Conservation (phyloP, 2,797 vertebrate genomes). For the Peromyscus eremicus region DNA sequence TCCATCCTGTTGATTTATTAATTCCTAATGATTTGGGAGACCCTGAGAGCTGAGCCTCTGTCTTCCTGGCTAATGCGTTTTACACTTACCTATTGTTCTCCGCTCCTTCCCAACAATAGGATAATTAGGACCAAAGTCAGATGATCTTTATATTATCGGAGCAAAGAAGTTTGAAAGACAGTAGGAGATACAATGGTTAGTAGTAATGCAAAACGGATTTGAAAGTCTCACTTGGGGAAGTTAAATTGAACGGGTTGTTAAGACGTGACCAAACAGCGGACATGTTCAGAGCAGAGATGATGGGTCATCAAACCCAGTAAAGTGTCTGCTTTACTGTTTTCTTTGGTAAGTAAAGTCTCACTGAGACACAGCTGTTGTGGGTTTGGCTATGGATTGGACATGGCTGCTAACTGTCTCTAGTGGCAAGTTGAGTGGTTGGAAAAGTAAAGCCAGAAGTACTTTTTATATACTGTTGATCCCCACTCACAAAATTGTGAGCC, state of each 20-base stretch:
- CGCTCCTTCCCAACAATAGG: constrained; percentile 47
- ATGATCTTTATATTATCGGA: constrained; percentile 66
- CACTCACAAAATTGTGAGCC: background rate
- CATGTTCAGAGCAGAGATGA: background rate
- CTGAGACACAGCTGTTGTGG: background rate
- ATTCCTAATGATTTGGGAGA: constrained; percentile 61
- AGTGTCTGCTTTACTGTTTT: background rate
- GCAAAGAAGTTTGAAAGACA: constrained; percentile 65
- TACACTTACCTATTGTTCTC: constrained; percentile 43
- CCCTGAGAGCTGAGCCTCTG: constrained; percentile 27
- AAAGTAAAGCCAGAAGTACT: background rate
- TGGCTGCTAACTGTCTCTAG: background rate
- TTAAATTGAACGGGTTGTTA: constrained; percentile 58
- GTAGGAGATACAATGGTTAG: constrained; percentile 54
- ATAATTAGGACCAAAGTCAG: constrained; percentile 71
- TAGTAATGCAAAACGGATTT: constrained; percentile 21
- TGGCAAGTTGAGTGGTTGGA: background rate
- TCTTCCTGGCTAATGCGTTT: constrained; percentile 48
- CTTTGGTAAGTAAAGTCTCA: constrained; percentile 34
- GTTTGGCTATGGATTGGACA: background rate
- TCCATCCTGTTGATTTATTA: constrained; percentile 57
- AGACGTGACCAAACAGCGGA: constrained; percentile 43
- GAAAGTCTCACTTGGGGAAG: constrained; percentile 58
- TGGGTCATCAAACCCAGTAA: background rate
- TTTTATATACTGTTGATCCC: background rate